Base-by-base conservation (phyloP, 2,888 invertebrate species). In the Eristalis tenax region DNA sequence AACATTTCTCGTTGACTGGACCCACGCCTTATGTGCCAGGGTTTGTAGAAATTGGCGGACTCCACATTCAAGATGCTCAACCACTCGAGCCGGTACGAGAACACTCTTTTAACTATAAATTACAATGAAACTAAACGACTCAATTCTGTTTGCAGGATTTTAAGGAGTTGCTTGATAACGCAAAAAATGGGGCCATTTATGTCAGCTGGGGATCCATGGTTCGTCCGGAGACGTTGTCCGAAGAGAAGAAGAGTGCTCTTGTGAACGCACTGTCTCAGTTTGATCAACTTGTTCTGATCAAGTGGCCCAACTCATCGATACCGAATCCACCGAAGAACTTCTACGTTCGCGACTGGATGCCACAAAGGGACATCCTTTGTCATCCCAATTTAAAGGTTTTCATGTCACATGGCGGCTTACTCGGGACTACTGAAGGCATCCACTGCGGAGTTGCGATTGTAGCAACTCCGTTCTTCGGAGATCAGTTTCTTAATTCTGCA, bases 171-270 rank as follows among this genome's bases (percentile, higher is more conserved):
- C 93, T 95, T 71, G 94, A 94, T 89, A 93, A 93, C 56, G 94
- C 95, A 0, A 90, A 93, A 13, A 92, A 94, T 28, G 95, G 95
- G 2, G 95, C 95, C 11, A 94, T 96, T 78, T 95, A 94, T 90
- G 95, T 96, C 89, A 96, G 95, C 90, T 94, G 96, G 91, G 96
- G 96, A 0, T 96, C 96, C 0, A 94, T 96, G 93, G 94, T 96
- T 75, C 94, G 94, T 89, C 93, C 94, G 5, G 93, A 94, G 26
- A 94, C 94, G 0, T 93, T 96, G 89, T 94, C 95, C 0, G 89
- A 91, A 13, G 91, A 94, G 0, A 94, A 94, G 89, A 91, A 94
- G 73, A 90, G 92, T n/a, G 93, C 93, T 22, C 94, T 96, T 56
- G 89, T 95, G 66, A 92, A 93, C 43, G 94, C 94, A 4, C 93